Conservation (phyloP, 2,888 invertebrate species). For the Toxonevra muliebris region DNA sequence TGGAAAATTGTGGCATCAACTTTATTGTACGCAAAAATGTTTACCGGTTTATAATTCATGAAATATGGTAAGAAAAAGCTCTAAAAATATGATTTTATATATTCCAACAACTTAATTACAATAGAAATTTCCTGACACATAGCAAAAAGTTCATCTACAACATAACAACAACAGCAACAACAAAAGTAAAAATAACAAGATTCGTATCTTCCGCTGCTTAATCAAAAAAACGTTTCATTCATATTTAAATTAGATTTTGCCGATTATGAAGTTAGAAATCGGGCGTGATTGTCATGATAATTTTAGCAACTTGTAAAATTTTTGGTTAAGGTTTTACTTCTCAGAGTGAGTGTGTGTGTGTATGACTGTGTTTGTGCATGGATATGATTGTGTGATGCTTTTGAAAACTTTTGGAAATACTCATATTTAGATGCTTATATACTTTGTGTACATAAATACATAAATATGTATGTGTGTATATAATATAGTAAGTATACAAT, state of each 20-base stretch:
- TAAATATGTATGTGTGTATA: not conserved
- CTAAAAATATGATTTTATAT: no score
- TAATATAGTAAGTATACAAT: not conserved
- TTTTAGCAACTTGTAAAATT: constrained; percentile 23
- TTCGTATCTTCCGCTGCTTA: constrained; percentile 9
- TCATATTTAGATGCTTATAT: not conserved
- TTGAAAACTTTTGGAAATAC: no score
- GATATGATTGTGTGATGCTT: no score
- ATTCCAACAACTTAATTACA: not conserved
- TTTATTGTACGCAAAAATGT: no score
- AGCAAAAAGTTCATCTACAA: not conserved
- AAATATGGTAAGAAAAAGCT: no score
- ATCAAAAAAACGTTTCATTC: constrained; percentile 19
- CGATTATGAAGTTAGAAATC: constrained; percentile 33
- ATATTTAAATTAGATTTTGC: constrained; percentile 30
- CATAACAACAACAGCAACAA: not conserved
- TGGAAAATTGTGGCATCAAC: no score
- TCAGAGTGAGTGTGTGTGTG: no score
- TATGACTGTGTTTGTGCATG: no score
- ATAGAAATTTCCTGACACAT: not conserved
- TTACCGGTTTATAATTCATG: no score
- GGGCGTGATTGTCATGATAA: constrained; percentile 35
- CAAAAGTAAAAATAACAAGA: not conserved
- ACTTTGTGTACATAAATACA: not conserved
- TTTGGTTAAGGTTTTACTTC: no score